These are phyloP conservation scores for Blastomussa wellsi DNA, from an alignment of 92 coral and sea anemone genomes.

Conservation along the genomic window DNA sequence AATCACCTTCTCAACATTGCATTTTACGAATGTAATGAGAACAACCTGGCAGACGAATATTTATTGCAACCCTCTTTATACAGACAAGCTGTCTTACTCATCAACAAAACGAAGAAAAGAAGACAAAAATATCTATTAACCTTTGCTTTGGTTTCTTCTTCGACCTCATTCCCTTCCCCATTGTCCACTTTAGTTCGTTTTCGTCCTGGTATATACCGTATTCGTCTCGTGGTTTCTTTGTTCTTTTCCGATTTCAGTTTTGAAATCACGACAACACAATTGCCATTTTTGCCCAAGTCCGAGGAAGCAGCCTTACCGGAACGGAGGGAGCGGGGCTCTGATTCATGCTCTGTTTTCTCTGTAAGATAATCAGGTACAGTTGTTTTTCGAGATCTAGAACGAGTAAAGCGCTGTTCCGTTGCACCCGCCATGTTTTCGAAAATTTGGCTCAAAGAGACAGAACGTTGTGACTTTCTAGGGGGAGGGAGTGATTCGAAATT, in stretches of 20 bases:
- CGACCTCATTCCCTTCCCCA: not conserved
- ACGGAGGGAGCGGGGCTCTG: not conserved
- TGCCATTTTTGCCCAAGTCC: not conserved
- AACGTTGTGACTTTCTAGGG: not conserved
- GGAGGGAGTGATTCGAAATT: not conserved
- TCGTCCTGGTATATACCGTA: not conserved
- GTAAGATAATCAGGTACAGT: not conserved
- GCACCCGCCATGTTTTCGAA: slow-evolving; percentile 13
- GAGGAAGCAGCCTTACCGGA: not conserved
- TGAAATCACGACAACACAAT: not conserved
- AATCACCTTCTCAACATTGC: too few species aligned
- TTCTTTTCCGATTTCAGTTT: not conserved
- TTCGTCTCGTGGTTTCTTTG: not conserved
- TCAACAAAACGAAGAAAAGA: not conserved
- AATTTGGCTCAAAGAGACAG: too few species aligned
- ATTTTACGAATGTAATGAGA: too few species aligned
- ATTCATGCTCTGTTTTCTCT: not conserved
- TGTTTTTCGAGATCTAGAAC: slow-evolving; percentile 1
- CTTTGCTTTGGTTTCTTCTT: slow-evolving; percentile 4
- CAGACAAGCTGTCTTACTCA: not conserved
- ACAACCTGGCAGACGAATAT: not conserved
- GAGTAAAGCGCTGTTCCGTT: slow-evolving; percentile 6
- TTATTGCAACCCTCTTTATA: not conserved
- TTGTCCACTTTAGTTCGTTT: slow-evolving; percentile 4
- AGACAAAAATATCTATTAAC: not conserved